Evolutionary conservation across 2,888 invertebrate species (phyloP).

Genomic region (Lithophane socia): DNA sequence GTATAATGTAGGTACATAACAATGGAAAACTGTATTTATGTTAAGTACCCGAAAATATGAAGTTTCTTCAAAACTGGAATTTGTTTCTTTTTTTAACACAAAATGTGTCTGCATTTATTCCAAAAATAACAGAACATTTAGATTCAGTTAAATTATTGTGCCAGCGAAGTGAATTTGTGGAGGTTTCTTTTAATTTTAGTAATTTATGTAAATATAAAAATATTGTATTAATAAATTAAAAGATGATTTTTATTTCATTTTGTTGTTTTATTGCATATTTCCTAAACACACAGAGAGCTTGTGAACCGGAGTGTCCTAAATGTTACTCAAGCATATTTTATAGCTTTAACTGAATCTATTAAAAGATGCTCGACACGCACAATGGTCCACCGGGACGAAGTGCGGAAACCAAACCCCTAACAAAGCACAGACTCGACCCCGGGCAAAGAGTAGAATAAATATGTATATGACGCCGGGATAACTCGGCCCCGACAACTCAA

Average conservation of each 20-base stretch:
- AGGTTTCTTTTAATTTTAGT: constrained; percentile 75
- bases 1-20: constrained; percentile 24
- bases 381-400: no score
- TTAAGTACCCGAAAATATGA: constrained; percentile 9
- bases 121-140: constrained; percentile 33
- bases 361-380: no score
- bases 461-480: not conserved
- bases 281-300: not conserved
- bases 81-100: constrained; percentile 48
- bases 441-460: no score
- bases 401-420: no score
- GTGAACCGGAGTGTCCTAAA: not conserved
- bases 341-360: no score
- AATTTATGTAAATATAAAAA: constrained; percentile 86
- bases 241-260: constrained; percentile 81
- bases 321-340: no score
- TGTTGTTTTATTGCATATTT: constrained; percentile 51
- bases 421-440: not conserved
- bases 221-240: constrained; percentile 84
- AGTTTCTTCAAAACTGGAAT: constrained; percentile 19
- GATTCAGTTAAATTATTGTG: constrained; percentile 60
- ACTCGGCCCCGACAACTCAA: not conserved
- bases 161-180: constrained; percentile 64
- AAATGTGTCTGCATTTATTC: constrained; percentile 62
- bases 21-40: constrained; percentile 30